phyloP scores from a whole-genome alignment of 2,113 vertebrate species.

The Nothobranchius furzeri region DNA sequence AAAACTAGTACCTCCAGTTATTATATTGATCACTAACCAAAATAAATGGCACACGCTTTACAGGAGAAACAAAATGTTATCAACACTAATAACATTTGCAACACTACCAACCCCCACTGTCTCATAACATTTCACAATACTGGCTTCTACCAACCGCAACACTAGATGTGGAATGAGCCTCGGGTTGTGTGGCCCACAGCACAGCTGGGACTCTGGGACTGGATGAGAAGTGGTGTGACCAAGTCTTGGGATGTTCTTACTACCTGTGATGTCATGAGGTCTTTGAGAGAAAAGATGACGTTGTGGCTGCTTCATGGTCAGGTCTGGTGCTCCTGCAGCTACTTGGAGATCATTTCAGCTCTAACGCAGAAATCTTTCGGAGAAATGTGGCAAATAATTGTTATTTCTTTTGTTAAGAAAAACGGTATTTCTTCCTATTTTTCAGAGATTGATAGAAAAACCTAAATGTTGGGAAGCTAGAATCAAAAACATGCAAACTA shows the following conservation, averaged over 20 bases:
- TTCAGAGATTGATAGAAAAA: not conserved
- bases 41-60: slow-evolving; percentile 48
- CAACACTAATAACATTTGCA: slow-evolving; percentile 54
- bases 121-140: slow-evolving; percentile 17
- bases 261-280: slow-evolving; percentile 18
- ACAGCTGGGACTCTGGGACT: slow-evolving; percentile 24
- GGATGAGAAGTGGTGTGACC: not conserved
- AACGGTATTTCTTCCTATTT: not conserved
- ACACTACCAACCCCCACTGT: slow-evolving; percentile 30
- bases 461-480: no score
- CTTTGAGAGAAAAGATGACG: not conserved
- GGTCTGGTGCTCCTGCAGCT: not conserved
- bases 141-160: slow-evolving; percentile 24
- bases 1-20: slow-evolving; percentile 57
- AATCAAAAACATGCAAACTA: not conserved
- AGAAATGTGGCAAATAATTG: not conserved
- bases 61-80: slow-evolving; percentile 41
- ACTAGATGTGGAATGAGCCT: slow-evolving; percentile 40
- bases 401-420: not conserved
- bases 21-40: slow-evolving; percentile 59
- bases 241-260: slow-evolving; percentile 1
- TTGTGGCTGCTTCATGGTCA: not conserved
- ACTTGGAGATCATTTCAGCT: not conserved
- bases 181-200: slow-evolving; percentile 14
- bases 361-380: not conserved